A percentile compares a stretch with the other conserved stretches of the same genome.
phyloP scores from a whole-genome alignment of 2,797 vertebrate species.

The Melanotaenia boesemani region DNA sequence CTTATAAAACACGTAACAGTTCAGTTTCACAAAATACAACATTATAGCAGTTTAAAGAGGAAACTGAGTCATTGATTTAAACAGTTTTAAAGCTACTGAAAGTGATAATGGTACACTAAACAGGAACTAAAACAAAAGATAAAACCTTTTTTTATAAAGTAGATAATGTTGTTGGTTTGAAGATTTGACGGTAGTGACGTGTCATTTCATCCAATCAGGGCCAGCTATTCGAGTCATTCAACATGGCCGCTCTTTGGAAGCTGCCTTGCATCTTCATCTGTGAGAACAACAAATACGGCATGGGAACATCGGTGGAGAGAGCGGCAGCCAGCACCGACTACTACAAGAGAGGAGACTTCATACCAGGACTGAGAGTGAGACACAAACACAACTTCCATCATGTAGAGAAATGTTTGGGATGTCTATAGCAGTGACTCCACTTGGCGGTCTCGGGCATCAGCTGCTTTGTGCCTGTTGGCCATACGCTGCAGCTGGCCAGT shows the following conservation, averaged over 20 bases:
- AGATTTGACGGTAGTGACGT: neutral
- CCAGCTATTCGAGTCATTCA: slow-evolving; percentile 94
- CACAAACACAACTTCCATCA: neutral
- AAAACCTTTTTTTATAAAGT: neutral
- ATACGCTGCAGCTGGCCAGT: slow-evolving; percentile 61
- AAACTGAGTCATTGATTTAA: neutral
- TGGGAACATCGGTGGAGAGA: slow-evolving; percentile 93
- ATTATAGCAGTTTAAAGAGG: no score
- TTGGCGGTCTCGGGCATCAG: slow-evolving; percentile 60
- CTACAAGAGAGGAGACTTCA: slow-evolving; percentile 93
- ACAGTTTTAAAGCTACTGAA: neutral
- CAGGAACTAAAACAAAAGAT: neutral
- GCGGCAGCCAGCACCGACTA: slow-evolving; percentile 93
- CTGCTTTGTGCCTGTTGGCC: slow-evolving; percentile 49
- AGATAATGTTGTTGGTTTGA: no score
- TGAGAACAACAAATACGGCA: slow-evolving; percentile 95
- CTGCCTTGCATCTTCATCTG: slow-evolving; percentile 94
- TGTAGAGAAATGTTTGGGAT: neutral
- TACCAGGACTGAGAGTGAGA: slow-evolving; percentile 91
- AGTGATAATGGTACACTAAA: neutral
- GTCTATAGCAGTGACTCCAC: neutral
- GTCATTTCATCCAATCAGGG: slow-evolving; percentile 80
- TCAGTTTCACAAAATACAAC: no score
- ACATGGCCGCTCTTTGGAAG: slow-evolving; percentile 97
- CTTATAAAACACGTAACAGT: neutral